phyloP scores from a whole-genome alignment of 2,113 vertebrate species.

The Athene noctua region DNA sequence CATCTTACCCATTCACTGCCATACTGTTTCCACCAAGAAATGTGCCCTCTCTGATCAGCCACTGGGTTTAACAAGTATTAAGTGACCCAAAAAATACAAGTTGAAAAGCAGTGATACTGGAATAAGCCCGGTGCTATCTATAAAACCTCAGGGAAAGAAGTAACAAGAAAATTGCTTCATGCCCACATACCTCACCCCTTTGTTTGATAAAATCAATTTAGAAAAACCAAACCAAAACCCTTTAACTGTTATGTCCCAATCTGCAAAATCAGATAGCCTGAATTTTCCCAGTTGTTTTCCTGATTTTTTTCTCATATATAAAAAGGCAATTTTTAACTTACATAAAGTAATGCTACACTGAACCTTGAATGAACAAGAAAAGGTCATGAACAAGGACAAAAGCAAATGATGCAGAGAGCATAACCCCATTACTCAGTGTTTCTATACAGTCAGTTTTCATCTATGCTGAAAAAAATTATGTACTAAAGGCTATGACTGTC shows the following conservation, averaged over 20 bases:
- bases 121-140: background rate
- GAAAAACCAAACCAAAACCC: accelerated
- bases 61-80: background rate
- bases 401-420: background rate
- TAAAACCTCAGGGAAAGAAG: background rate
- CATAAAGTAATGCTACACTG: background rate
- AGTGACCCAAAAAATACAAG: background rate
- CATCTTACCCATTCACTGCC: background rate
- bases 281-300: background rate
- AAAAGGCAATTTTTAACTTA: background rate
- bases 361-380: constrained; percentile 5
- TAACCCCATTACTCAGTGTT: constrained; percentile 3
- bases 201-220: background rate
- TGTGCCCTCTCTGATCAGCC: background rate
- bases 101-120: background rate
- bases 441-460: background rate
- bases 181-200: accelerated
- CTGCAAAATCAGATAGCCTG: background rate
- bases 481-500: background rate
- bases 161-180: background rate
- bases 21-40: background rate
- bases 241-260: background rate
- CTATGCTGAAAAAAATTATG: background rate
- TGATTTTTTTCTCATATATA: background rate
- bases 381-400: constrained; percentile 37